A percentile compares a stretch with the other conserved stretches of the same genome.
These are phyloP conservation scores for Philypnodon macrostomus DNA, from an alignment of 2,797 vertebrate genomes.

Conservation along the genomic window DNA sequence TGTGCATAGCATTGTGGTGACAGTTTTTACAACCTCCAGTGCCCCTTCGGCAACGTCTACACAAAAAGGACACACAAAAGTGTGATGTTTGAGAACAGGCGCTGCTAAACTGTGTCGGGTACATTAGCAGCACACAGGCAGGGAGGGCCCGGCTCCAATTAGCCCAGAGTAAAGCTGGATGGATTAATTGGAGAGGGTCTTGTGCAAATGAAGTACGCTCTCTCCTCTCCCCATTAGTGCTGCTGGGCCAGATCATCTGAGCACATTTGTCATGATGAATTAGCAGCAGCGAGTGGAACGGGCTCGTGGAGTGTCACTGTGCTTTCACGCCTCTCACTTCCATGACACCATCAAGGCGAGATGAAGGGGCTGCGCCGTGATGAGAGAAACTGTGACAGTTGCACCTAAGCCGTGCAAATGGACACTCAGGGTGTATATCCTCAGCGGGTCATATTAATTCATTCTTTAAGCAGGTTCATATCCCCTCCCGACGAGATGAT, in stretches of 20 bases:
- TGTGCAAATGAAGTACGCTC: conserved; percentile 76
- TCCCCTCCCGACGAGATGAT: conserved; percentile 70
- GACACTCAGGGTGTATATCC: conserved; percentile 70
- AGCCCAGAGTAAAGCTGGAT: conserved; percentile 76
- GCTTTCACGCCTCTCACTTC: conserved; percentile 78
- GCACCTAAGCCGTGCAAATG: conserved; percentile 76
- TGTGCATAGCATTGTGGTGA: conserved; percentile 41
- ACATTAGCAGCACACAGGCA: conserved; percentile 65
- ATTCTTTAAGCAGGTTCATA: conserved; percentile 63
- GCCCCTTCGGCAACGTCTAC: conserved; percentile 42
- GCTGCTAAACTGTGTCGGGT: conserved; percentile 71
- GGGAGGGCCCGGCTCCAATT: conserved; percentile 74
- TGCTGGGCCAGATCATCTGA: conserved; percentile 77
- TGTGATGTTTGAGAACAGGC: conserved; percentile 60
- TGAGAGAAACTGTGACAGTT: conserved; percentile 73
- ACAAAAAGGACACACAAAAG: conserved; percentile 34
- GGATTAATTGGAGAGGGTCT: conserved; percentile 78
- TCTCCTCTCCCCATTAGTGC: conserved; percentile 73
- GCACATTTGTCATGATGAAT: conserved; percentile 82
- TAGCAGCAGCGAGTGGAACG: conserved; percentile 73
- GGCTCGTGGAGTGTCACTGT: conserved; percentile 71
- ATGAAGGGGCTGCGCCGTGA: conserved; percentile 70
- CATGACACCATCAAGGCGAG: conserved; percentile 74
- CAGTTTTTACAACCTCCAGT: conserved; percentile 53
- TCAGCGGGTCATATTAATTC: conserved; percentile 68